phyloP scores from a whole-genome alignment of 1,140 invertebrate genomes.

The Calosoma granatense region DNA sequence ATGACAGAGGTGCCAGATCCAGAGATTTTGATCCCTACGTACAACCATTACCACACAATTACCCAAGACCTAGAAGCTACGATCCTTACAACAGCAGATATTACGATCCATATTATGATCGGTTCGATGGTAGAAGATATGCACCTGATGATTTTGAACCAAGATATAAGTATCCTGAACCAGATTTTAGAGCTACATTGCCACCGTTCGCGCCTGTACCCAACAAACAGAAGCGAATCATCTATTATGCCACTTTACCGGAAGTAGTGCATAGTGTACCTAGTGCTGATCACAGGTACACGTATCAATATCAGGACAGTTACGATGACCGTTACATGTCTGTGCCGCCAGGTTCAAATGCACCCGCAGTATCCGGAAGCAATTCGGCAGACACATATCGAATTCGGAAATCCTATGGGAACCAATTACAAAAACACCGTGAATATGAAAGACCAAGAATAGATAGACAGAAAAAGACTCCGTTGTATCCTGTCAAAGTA shows the following conservation, averaged over 20 bases:
- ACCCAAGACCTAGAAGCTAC: constrained; percentile 11
- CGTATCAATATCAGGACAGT: constrained; percentile 1
- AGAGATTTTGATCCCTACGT: neutral
- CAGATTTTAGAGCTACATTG: neutral
- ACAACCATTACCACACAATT: neutral
- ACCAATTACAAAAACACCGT: constrained; percentile 21
- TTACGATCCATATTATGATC: constrained; percentile 10
- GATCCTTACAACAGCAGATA: constrained; percentile 6
- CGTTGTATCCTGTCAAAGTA: constrained; percentile 25
- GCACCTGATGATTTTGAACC: neutral
- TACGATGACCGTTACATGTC: constrained; percentile 19
- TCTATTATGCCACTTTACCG: constrained; percentile 40
- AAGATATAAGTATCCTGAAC: neutral
- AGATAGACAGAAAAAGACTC: neutral
- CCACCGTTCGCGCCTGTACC: neutral
- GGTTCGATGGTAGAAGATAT: neutral
- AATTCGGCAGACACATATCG: neutral
- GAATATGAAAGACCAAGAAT: constrained; percentile 15
- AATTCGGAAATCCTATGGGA: constrained; percentile 16
- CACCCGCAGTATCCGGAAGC: neutral
- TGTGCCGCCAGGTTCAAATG: neutral
- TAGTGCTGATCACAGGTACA: constrained; percentile 17
- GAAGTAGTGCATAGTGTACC: constrained; percentile 36
- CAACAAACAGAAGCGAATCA: constrained; percentile 31
- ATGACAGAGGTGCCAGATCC: neutral